phyloP scores from a whole-genome alignment of 2,888 invertebrate genomes.

The Diaphora mendica region DNA sequence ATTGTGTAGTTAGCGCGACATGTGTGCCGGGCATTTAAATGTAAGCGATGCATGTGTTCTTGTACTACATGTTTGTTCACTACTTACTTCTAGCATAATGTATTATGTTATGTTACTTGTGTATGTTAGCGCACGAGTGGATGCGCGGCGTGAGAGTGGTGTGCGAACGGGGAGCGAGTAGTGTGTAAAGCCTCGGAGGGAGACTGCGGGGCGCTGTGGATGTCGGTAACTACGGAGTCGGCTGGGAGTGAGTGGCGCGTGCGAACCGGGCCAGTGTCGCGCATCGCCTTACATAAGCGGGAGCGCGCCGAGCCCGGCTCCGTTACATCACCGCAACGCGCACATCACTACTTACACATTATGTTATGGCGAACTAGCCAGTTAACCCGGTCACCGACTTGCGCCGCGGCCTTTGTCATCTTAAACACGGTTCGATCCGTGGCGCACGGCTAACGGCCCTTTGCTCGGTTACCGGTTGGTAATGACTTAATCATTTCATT shows the following conservation, averaged over 20 bases:
- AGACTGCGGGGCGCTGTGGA: constrained; percentile 3
- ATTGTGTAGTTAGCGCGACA: background rate
- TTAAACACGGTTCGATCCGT: background rate
- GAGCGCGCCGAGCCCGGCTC: constrained; percentile 9
- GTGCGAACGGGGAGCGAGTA: constrained; percentile 6
- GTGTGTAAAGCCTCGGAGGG: constrained; percentile 4
- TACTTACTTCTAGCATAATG: background rate
- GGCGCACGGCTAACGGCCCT: background rate
- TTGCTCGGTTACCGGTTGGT: constrained; percentile 10
- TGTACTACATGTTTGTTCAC: background rate
- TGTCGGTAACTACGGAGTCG: background rate
- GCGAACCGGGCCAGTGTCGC: constrained; percentile 30
- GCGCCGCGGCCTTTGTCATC: constrained; percentile 1
- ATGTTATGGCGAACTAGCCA: constrained; percentile 13
- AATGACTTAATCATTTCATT: constrained; percentile 11
- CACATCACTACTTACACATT: constrained; percentile 9
- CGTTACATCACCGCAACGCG: constrained; percentile 17
- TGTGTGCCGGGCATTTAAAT: constrained; percentile 10
- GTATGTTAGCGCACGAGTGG: background rate
- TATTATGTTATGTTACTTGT: background rate
- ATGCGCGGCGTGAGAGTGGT: background rate
- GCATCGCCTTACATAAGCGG: constrained; percentile 22
- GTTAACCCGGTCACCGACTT: constrained; percentile 30
- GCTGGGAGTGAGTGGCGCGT: constrained; percentile 12
- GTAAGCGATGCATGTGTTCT: background rate